phyloP scores from a whole-genome alignment of 2,888 invertebrate genomes.

The Agapostemon virescens region DNA sequence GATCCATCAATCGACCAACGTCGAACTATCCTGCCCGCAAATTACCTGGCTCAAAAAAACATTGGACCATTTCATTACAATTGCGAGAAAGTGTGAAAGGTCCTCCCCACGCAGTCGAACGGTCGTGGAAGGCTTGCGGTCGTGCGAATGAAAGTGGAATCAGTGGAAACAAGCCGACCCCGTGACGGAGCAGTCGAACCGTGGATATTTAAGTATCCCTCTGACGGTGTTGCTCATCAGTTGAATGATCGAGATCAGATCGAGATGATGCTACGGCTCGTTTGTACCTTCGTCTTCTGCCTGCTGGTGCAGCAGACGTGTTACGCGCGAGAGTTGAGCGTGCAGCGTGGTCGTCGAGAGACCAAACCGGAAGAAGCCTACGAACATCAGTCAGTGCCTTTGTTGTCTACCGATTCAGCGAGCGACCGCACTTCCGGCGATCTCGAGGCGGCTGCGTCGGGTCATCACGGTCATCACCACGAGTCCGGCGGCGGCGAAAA shows the following conservation, averaged over 20 bases:
- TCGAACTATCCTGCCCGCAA: background rate
- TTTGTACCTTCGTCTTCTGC: slow-evolving; percentile 39
- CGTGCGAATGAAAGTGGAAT: slow-evolving; percentile 61
- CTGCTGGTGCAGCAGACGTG: slow-evolving; percentile 53
- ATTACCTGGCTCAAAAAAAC: slow-evolving; percentile 18
- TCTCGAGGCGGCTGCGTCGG: slow-evolving; percentile 69
- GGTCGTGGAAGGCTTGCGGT: slow-evolving; percentile 56
- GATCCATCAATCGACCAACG: background rate
- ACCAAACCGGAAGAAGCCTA: background rate
- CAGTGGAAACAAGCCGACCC: slow-evolving; percentile 51
- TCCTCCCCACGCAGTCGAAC: background rate
- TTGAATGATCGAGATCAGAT: slow-evolving; percentile 62
- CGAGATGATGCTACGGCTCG: slow-evolving; percentile 70
- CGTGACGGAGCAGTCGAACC: slow-evolving; percentile 61
- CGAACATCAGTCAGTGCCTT: background rate
- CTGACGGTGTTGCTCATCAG: slow-evolving; percentile 66
- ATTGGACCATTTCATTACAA: slow-evolving; percentile 33
- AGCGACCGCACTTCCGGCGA: slow-evolving; percentile 48
- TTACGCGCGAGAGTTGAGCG: slow-evolving; percentile 61
- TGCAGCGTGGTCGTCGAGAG: slow-evolving; percentile 43
- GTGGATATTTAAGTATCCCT: slow-evolving; percentile 75
- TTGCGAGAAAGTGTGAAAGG: slow-evolving; percentile 66
- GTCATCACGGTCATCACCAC: slow-evolving; percentile 80
- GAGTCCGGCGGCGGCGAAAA: slow-evolving; percentile 87
- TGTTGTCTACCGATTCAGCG: background rate